Evolutionary conservation across 2,797 vertebrate species (phyloP).

Genomic region (Poliocrania exsul): DNA sequence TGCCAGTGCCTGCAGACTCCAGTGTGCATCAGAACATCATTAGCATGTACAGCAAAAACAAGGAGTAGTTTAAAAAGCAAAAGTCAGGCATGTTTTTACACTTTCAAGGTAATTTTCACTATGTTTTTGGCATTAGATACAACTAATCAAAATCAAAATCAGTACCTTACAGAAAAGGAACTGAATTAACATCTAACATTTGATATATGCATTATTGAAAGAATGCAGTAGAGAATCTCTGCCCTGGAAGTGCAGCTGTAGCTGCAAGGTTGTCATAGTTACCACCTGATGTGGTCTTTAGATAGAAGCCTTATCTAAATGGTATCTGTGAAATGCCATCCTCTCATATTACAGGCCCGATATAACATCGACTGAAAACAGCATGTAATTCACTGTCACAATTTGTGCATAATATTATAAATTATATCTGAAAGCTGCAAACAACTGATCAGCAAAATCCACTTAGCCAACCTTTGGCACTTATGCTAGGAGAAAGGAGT

Average conservation of each 20-base stretch:
- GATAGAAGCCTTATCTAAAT: background rate
- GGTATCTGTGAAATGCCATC: background rate
- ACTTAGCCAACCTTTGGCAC: background rate
- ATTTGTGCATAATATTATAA: background rate
- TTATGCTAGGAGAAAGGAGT: background rate
- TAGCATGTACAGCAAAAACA: background rate
- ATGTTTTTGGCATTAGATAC: background rate
- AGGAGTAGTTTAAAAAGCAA: background rate
- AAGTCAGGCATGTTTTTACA: background rate
- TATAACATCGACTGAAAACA: background rate
- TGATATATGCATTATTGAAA: background rate
- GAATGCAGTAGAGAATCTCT: background rate
- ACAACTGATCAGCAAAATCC: background rate
- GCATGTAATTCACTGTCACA: background rate
- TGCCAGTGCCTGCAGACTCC: background rate
- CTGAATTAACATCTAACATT: background rate
- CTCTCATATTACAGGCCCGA: background rate
- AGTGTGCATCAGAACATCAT: background rate
- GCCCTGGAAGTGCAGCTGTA: background rate
- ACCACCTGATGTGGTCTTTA: background rate
- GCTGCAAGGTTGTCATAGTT: conserved; percentile 15
- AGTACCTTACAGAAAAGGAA: background rate
- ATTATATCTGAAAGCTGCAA: background rate
- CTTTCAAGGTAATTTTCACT: background rate
- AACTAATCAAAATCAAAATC: background rate